A percentile compares a stretch with the other conserved stretches of the same genome.
Conservation (phyloP, 1,140 invertebrate species). For the Lepidotrigona ventralis region DNA sequence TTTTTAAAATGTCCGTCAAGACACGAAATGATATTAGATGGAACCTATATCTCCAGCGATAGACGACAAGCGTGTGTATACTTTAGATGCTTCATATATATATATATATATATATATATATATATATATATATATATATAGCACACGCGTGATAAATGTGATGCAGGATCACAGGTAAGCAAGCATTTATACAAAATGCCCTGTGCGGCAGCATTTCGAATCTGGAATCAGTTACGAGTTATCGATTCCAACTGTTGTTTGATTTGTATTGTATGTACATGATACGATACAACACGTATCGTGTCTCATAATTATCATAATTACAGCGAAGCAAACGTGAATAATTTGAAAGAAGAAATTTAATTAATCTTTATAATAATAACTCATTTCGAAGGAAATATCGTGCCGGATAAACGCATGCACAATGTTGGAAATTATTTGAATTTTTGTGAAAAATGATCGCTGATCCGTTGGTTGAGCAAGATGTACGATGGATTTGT, state of each 20-base stretch:
- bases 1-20: not conserved
- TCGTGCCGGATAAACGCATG: not conserved
- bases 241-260: not conserved
- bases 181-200: conserved; percentile 3
- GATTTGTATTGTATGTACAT: not conserved
- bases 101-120: not conserved
- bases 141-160: not conserved
- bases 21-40: not conserved
- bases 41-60: not conserved
- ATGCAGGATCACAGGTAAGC: not conserved
- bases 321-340: not conserved
- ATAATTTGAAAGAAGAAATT: not conserved
- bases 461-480: not conserved
- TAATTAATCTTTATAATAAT: not conserved
- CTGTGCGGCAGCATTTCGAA: not conserved
- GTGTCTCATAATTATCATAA: too few species aligned
- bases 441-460: not conserved
- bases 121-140: not conserved
- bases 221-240: not conserved
- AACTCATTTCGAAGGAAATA: not conserved
- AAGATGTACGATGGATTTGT: not conserved
- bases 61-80: not conserved
- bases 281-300: too few species aligned
- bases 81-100: too few species aligned
- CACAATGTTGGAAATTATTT: not conserved